Percentiles rank a stretch among this genome's conserved stretches.
Evolutionary conservation across 2,113 vertebrate species (phyloP).

Genomic region (Sporophila hypoxantha): DNA sequence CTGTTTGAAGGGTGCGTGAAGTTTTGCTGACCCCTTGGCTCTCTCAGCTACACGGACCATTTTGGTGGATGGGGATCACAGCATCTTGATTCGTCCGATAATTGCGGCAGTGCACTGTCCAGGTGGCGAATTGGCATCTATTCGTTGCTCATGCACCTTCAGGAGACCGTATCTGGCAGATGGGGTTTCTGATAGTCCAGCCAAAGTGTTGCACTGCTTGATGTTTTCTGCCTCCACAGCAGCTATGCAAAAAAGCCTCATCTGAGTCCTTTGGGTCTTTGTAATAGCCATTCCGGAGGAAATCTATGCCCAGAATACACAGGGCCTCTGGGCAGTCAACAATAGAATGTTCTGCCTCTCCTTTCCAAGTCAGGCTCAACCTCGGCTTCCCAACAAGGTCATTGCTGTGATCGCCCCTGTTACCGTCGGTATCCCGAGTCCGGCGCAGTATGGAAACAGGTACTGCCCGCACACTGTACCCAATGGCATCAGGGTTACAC

Average conservation of each 20-base stretch:
- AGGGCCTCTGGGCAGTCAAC: background rate
- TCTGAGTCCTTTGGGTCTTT: background rate
- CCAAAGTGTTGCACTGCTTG: background rate
- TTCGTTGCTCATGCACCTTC: too few relatives aligned
- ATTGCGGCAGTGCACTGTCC: background rate
- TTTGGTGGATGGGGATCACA: background rate
- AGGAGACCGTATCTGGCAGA: background rate
- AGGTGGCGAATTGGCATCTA: background rate
- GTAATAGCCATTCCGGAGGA: background rate
- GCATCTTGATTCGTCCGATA: background rate
- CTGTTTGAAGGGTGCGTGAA: background rate
- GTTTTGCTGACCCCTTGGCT: background rate
- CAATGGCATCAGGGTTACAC: too few relatives aligned
- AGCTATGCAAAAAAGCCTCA: background rate
- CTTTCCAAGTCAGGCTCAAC: too few relatives aligned
- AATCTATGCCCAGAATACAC: background rate
- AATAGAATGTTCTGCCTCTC: too few relatives aligned
- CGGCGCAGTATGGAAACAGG: too few relatives aligned
- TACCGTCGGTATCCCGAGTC: too few relatives aligned
- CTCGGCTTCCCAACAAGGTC: too few relatives aligned
- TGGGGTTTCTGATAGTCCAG: background rate
- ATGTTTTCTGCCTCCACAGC: background rate
- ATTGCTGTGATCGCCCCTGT: too few relatives aligned
- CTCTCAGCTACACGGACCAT: background rate
- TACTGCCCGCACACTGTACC: too few relatives aligned